phyloP scores from a whole-genome alignment of 2,797 vertebrate species.

The Acanthurus lineatus region DNA sequence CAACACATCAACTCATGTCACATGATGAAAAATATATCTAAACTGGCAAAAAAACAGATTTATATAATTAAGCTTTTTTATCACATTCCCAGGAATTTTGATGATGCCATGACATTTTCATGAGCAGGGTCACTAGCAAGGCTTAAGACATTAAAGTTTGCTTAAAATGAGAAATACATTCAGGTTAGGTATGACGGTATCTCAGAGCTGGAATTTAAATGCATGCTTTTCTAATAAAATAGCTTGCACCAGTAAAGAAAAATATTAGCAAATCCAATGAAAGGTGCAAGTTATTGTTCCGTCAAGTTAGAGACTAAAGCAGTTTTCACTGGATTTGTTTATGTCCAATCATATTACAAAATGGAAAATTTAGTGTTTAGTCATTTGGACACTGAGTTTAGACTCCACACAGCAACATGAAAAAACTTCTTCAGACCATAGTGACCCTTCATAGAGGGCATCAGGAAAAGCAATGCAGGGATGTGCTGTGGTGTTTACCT shows the following conservation, averaged over 20 bases:
- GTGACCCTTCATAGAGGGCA: not conserved
- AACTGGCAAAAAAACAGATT: not conserved
- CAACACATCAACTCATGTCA: not conserved
- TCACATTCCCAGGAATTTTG: not conserved
- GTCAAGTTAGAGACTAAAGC: not conserved
- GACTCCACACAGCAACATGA: constrained; percentile 2
- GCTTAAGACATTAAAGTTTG: not conserved
- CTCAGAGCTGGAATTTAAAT: no score
- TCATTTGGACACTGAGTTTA: no score
- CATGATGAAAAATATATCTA: not conserved
- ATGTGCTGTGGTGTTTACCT: constrained; percentile 61
- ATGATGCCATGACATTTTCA: not conserved
- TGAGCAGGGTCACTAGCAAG: not conserved
- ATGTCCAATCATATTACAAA: no score
- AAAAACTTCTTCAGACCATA: constrained; percentile 7
- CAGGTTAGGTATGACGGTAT: no score
- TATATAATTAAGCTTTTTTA: not conserved
- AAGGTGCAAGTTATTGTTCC: not conserved
- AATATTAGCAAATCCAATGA: no score
- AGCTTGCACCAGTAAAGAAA: not conserved
- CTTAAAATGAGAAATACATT: not conserved
- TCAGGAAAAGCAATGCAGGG: not conserved
- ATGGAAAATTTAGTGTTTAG: no score
- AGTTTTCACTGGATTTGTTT: no score
- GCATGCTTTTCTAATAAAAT: no score